Percentiles rank a stretch among this genome's conserved stretches.
Evolutionary conservation across 2,797 vertebrate species (phyloP).

Genomic region (Petrocephalus schoutedeni): DNA sequence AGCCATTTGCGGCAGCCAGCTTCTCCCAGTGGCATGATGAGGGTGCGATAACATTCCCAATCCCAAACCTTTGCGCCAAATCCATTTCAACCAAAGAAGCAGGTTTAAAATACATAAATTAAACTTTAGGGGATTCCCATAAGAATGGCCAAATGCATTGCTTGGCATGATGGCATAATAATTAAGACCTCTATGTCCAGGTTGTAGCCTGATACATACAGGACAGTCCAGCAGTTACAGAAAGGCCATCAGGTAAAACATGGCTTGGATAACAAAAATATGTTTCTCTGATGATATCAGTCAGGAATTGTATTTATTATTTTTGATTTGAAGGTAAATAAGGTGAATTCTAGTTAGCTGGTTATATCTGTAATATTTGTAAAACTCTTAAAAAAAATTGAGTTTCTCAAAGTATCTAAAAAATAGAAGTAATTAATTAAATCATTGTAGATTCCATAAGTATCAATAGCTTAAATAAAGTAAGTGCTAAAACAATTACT

Average conservation of each 20-base stretch:
- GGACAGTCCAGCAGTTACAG: constrained; percentile 50
- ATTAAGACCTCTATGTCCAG: constrained; percentile 65
- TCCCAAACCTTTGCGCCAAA: constrained; percentile 57
- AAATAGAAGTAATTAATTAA: background rate
- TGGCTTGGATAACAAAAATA: background rate
- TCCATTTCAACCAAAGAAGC: constrained; percentile 60
- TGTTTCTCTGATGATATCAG: background rate
- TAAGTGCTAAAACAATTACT: background rate
- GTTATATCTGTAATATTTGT: background rate
- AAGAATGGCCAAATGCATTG: constrained; percentile 59
- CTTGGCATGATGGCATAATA: constrained; percentile 60
- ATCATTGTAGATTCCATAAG: background rate
- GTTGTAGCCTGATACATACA: constrained; percentile 48
- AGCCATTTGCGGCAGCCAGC: constrained; percentile 66
- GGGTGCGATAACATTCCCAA: constrained; percentile 57
- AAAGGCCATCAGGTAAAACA: constrained; percentile 38
- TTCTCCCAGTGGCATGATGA: constrained; percentile 63
- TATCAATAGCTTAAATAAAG: background rate
- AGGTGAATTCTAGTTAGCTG: background rate
- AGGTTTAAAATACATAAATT: constrained; percentile 66
- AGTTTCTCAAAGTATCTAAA: background rate
- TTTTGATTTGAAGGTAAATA: background rate
- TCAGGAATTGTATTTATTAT: background rate
- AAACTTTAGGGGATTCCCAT: constrained; percentile 55
- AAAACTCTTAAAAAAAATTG: background rate